Evolutionary conservation across 2,888 invertebrate genomes (phyloP), one percentile per base, ranked within the genome.

Genomic region (Athalia circularis): DNA sequence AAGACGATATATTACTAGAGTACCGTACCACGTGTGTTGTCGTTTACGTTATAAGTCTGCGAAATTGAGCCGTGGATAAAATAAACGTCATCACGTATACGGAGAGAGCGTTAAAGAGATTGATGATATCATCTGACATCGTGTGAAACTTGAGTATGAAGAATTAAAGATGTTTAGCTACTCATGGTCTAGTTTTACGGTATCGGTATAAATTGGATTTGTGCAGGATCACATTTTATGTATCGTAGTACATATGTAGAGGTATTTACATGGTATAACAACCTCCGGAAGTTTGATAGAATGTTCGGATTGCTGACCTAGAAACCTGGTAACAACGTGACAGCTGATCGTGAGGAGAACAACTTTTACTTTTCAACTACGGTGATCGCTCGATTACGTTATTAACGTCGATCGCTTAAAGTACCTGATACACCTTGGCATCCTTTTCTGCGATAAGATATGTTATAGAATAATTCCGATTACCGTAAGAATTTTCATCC

Each of bases 291-390:
- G 68, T 68, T 52, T 54, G 68, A 54, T 68, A 52, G n/a, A 54
- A 54, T 43, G 15, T 2, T 68, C 52, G 43, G 52, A 68, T 68
- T n/a, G 72, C 57, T 72, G 72, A 72, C 72, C 72, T 59, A 72
- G 5, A 72, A 72, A 72, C 72, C 72, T 59, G 57, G 59, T 72
- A 59, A 29, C 29, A 29, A 29, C 29, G 29, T 29, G 29, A 29
- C 29, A 29, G n/a, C 72, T 59, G 52, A 9, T 11, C 13, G 68
- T 68, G 72, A 57, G 45, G 47, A 45, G 72, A 59, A 72, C 72
- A 72, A 72, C 72, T 72, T 72, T 72, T 72, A 72, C 72, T 72
- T 72, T 72, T 72, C 8, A 72, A 59, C 59, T 45, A 72, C 72
- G 72, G n/a, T 29, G 29, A 29, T 59, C 15, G 45, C 47, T 29